A percentile compares a stretch with the other conserved stretches of the same genome.
phyloP scores from a whole-genome alignment of 2,797 vertebrate genomes.

The Acipenser oxyrinchus region DNA sequence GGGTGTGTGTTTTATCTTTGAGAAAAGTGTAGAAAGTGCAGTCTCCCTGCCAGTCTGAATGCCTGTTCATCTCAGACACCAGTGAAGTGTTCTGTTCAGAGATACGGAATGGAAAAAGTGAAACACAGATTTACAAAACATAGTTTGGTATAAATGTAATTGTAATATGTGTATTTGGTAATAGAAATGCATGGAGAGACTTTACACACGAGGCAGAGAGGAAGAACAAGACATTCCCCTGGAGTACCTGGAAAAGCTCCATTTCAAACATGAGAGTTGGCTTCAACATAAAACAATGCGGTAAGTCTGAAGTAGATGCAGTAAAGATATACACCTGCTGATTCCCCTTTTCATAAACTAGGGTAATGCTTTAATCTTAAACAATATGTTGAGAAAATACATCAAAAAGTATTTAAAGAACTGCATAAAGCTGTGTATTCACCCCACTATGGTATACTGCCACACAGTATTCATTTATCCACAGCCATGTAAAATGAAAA shows the following conservation, averaged over 20 bases:
- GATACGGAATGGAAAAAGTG: background rate
- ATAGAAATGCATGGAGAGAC: conserved; percentile 66
- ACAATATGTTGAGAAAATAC: background rate
- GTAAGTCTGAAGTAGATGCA: conserved; percentile 45
- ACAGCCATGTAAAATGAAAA: too few relatives aligned
- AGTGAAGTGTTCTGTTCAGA: too few relatives aligned
- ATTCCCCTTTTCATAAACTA: background rate
- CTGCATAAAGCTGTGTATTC: too few relatives aligned
- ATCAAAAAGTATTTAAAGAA: background rate
- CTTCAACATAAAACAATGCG: conserved; percentile 75
- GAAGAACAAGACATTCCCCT: conserved; percentile 85
- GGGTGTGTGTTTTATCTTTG: too few relatives aligned
- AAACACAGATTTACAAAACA: conserved; percentile 11
- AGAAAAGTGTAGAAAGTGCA: too few relatives aligned
- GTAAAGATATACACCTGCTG: background rate
- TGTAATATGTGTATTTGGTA: conserved; percentile 42
- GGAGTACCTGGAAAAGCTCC: conserved; percentile 87
- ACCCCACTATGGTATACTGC: too few relatives aligned
- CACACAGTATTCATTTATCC: too few relatives aligned
- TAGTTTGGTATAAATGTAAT: background rate
- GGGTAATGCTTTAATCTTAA: background rate
- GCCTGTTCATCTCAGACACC: too few relatives aligned
- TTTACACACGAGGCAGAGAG: conserved; percentile 72
- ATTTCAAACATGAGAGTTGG: conserved; percentile 88
- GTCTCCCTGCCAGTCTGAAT: too few relatives aligned